Base-by-base conservation (phyloP, 2,797 vertebrate species). In the Perodicticus potto region DNA sequence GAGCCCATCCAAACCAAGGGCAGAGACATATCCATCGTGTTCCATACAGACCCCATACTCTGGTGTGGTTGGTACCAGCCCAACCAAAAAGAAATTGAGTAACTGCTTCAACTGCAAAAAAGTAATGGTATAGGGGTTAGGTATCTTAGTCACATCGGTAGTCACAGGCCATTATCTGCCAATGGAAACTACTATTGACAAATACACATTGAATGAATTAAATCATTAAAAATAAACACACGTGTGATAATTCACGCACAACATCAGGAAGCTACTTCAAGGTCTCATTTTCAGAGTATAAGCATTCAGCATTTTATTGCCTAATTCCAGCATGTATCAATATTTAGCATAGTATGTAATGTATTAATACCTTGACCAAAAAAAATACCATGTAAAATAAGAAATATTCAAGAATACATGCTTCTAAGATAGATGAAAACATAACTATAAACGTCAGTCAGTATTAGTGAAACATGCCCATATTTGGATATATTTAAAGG, bases 161-260 rank as follows among this genome's bases (percentile, higher is more conserved):
- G 69, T 65, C 29, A 94, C 19, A 34, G 23, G 40, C 37, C 80
- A 53, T 65, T 55, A 69, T 0, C 70, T 70, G 29, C 55, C 23
- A 86, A n/a, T 65, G 29, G 61, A 74, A 89, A 9, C 3, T 76
- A 69, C 11, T 77, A 63, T 63, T 63, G 12, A 29, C 13, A 95
- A 61, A 80, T 22, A 20, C 7, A 40, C 5, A 3, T 40, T 40
- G 40, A 40, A 45, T 53, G 29, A 86, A 78, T 29, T 76, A 78
- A 61, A 82, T 27, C 63, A 67, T 14, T 53, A 19, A 77, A 90
- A 90, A 92, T 89, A 95, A 90, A 65, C 22, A 49, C 43, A 87
- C 34, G 53, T 10, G 34, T 86, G 12, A 92, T 49, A 92, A 84
- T 29, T 90, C 37, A 81, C 6, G 23, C 16, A 10, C 7, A 40